Conservation (phyloP, 2,888 invertebrate genomes). For the Drosophila parthenogenetica region DNA sequence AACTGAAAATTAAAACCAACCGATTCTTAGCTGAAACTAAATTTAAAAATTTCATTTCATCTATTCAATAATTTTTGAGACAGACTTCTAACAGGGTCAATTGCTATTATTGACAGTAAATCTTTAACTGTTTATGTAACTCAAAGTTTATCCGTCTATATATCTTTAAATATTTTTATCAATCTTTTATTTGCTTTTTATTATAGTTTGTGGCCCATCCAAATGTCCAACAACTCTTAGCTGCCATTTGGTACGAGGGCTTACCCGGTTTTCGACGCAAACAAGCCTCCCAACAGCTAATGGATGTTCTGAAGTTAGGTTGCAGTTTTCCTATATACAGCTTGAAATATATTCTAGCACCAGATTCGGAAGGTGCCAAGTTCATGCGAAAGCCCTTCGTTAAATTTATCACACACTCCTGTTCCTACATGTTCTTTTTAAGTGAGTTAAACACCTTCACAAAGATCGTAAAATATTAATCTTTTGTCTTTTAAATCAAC, state of each 20-base stretch:
- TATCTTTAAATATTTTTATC: too few species aligned
- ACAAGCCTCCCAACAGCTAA: conserved; percentile 93
- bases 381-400: conserved; percentile 99
- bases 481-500: conserved; percentile 17
- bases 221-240: conserved; percentile 97
- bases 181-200: too few species aligned
- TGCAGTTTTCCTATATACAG: conserved; percentile 97
- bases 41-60: too few species aligned
- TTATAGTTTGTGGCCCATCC: conserved; percentile 94
- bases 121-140: too few species aligned
- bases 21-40: too few species aligned
- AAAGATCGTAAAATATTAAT: background rate
- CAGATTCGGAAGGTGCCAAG: conserved; percentile 93
- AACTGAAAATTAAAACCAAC: too few species aligned
- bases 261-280: conserved; percentile 97
- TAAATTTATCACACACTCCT: conserved; percentile 98
- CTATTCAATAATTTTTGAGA: too few species aligned
- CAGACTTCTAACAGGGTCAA: too few species aligned
- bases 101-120: too few species aligned
- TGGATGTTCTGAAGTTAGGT: conserved; percentile 94
- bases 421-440: conserved; percentile 97
- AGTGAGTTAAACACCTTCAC: conserved; percentile 88
- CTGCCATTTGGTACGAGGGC: conserved; percentile 99
- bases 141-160: too few species aligned
- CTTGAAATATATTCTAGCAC: conserved; percentile 95